These are phyloP conservation scores for Palythoa caribaeorum DNA, from an alignment of 92 coral and sea anemone genomes.

Conservation along the genomic window DNA sequence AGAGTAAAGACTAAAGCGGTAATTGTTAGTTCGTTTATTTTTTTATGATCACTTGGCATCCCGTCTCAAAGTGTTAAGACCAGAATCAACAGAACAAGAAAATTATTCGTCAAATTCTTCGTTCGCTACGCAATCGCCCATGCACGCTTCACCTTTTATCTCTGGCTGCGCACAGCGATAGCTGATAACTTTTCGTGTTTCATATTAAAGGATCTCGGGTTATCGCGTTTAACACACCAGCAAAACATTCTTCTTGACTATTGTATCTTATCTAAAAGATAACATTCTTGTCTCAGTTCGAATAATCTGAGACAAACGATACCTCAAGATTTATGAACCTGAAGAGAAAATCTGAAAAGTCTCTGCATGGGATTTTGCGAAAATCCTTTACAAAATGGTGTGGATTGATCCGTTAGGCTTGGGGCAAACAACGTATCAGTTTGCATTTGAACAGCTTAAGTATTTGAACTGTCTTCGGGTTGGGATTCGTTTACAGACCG, in stretches of 20 bases:
- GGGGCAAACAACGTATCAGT: conserved; percentile 1
- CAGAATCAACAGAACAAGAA: conserved; percentile 22
- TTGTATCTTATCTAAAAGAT: conserved; percentile 47
- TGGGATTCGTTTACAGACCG: conserved; percentile 25
- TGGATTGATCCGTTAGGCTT: conserved; percentile 25
- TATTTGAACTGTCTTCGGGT: conserved; percentile 24
- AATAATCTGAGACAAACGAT: conserved; percentile 12
- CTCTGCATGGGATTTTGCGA: conserved; percentile 32
- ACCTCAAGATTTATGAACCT: not conserved
- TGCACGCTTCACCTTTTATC: not conserved
- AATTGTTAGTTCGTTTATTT: conserved; percentile 30
- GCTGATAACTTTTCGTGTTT: conserved; percentile 31
- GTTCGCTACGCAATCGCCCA: conserved; percentile 31
- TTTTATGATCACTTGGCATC: conserved; percentile 22
- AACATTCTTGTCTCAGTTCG: conserved; percentile 9
- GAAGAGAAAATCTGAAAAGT: not conserved
- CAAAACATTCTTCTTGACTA: conserved; percentile 25
- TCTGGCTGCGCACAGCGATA: not conserved
- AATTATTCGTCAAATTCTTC: conserved; percentile 31
- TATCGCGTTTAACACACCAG: conserved; percentile 13
- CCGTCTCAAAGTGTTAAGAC: conserved; percentile 21
- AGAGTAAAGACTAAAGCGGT: conserved; percentile 38
- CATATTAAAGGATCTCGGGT: conserved; percentile 35
- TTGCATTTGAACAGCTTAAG: conserved; percentile 19
- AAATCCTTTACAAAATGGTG: conserved; percentile 11